These are phyloP conservation scores for Campylomormyrus tamandua DNA, from an alignment of 2,113 vertebrate species.

Conservation along the genomic window DNA sequence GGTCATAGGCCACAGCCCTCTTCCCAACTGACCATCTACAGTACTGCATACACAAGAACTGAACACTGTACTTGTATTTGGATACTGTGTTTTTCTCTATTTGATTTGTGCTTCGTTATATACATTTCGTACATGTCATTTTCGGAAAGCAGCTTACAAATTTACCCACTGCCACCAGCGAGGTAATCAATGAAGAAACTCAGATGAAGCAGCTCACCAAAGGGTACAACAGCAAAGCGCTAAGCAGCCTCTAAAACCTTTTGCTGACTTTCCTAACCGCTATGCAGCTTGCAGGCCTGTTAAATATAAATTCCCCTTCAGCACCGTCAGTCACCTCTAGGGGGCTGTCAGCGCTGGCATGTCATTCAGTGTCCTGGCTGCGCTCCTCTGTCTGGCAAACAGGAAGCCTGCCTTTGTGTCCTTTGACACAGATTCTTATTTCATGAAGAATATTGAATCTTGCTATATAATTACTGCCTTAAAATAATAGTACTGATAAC, in stretches of 20 bases:
- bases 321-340: not conserved
- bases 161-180: not conserved
- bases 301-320: not conserved
- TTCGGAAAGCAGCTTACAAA: not conserved
- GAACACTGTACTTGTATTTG: not conserved
- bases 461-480: not conserved
- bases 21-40: not conserved
- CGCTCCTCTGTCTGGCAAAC: not conserved
- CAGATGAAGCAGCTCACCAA: not conserved
- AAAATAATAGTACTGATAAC: not conserved
- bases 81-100: not conserved
- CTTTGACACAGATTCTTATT: not conserved
- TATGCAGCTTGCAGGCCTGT: not conserved
- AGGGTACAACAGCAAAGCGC: not conserved
- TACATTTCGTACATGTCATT: not conserved
- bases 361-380: not conserved
- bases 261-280: not conserved
- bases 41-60: not conserved
- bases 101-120: not conserved
- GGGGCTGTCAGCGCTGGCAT: not conserved
- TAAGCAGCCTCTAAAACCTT: not conserved
- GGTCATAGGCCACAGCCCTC: not conserved
- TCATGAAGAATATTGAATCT: not conserved
- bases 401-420: not conserved
- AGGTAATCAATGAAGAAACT: not conserved